Conservation (phyloP, 2,113 vertebrate species). For the Macquaria australasica region DNA sequence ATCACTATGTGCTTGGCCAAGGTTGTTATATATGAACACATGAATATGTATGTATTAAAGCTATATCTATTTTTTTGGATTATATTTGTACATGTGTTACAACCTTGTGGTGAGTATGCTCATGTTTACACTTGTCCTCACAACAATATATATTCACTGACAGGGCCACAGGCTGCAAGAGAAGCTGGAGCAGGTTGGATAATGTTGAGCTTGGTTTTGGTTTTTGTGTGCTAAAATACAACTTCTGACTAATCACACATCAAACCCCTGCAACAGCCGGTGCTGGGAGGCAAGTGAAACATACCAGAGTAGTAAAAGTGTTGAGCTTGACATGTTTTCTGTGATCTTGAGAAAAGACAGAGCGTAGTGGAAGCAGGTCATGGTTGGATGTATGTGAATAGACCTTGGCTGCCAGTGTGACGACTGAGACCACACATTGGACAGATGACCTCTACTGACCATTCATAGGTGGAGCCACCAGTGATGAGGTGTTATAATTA, state of each 20-base stretch:
- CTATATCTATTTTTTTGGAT: neutral
- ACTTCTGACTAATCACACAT: slow-evolving; percentile 64
- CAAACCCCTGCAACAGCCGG: slow-evolving; percentile 38
- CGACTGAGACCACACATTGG: slow-evolving; percentile 76
- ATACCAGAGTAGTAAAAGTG: slow-evolving; percentile 70
- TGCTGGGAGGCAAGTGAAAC: slow-evolving; percentile 65
- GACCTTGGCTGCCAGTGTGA: slow-evolving; percentile 69
- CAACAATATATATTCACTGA: neutral
- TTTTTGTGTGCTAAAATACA: slow-evolving; percentile 57
- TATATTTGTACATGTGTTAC: neutral
- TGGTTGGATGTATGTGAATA: slow-evolving; percentile 70
- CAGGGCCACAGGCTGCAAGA: slow-evolving; percentile 14
- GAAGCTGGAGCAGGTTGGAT: slow-evolving; percentile 38
- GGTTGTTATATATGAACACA: neutral
- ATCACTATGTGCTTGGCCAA: neutral
- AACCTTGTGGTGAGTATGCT: neutral
- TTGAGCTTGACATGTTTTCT: slow-evolving; percentile 74
- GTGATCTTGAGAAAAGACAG: slow-evolving; percentile 76
- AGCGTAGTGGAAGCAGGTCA: slow-evolving; percentile 71
- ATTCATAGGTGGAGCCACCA: slow-evolving; percentile 39
- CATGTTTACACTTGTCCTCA: neutral
- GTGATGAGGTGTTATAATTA: slow-evolving; percentile 50
- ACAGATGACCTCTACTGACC: slow-evolving; percentile 68
- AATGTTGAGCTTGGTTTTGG: slow-evolving; percentile 33
- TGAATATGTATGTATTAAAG: neutral